Percentiles rank a stretch among this genome's conserved stretches.
phyloP scores from a whole-genome alignment of 1,140 invertebrate genomes.

The Danaus plexippus region DNA sequence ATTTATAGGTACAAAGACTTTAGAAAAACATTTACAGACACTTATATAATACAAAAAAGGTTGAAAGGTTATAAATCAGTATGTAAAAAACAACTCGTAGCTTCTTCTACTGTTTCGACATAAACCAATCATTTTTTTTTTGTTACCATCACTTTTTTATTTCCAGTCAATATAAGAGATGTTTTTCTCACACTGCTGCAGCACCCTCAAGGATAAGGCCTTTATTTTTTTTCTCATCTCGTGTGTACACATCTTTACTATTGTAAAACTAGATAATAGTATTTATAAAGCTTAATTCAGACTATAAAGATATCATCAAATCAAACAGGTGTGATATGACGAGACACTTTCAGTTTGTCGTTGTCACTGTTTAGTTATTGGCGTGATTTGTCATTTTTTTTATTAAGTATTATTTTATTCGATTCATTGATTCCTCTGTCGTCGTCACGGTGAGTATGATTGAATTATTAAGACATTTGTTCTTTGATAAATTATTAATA shows the following conservation, averaged over 20 bases:
- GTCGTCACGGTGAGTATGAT: neutral
- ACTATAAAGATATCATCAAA: constrained; percentile 28
- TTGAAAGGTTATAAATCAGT: too few species aligned
- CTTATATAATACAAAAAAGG: too few species aligned
- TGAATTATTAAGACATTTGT: neutral
- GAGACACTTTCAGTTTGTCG: constrained; percentile 30
- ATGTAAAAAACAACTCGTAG: too few species aligned
- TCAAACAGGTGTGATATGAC: constrained; percentile 27
- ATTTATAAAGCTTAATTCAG: constrained; percentile 24
- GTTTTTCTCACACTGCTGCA: too few species aligned
- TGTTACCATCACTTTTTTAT: too few species aligned
- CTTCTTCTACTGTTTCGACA: too few species aligned
- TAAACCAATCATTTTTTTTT: too few species aligned
- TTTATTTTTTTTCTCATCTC: neutral
- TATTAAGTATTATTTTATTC: neutral
- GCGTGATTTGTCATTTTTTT: constrained; percentile 31
- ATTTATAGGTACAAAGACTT: too few species aligned
- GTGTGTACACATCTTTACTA: constrained; percentile 10
- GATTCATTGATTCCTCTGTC: neutral
- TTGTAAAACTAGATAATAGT: constrained; percentile 3
- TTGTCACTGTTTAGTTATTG: constrained; percentile 35
- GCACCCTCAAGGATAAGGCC: too few species aligned
- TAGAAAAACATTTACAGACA: too few species aligned
- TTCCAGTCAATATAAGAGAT: too few species aligned
- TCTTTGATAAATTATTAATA: neutral